phyloP scores from a whole-genome alignment of 1,140 invertebrate species.

The Copidosoma floridanum region DNA sequence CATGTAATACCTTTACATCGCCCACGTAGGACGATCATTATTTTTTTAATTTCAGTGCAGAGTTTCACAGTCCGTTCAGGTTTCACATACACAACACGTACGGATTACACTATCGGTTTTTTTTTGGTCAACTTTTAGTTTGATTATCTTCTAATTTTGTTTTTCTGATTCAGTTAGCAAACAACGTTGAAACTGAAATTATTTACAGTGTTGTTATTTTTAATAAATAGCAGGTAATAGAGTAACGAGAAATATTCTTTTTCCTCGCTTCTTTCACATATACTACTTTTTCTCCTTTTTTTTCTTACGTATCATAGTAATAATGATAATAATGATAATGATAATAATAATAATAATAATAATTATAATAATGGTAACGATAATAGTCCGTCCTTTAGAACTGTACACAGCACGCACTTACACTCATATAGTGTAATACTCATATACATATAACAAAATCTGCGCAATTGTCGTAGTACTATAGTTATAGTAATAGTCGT shows the following conservation, averaged over 20 bases:
- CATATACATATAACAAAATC: not conserved
- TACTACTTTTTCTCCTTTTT: not conserved
- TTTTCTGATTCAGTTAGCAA: constrained; percentile 11
- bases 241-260: constrained; percentile 12
- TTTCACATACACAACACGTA: too few relatives aligned
- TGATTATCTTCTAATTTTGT: not conserved
- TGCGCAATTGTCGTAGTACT: not conserved
- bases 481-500: too few relatives aligned
- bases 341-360: too few relatives aligned
- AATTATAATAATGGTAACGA: too few relatives aligned
- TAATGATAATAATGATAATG: too few relatives aligned
- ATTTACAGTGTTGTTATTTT: constrained; percentile 21
- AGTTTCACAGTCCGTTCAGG: too few relatives aligned
- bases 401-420: constrained; percentile 1
- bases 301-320: too few relatives aligned
- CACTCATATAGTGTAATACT: too few relatives aligned
- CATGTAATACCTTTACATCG: too few relatives aligned
- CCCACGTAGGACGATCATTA: too few relatives aligned
- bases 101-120: too few relatives aligned
- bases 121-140: not conserved
- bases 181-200: constrained; percentile 12
- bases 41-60: too few relatives aligned
- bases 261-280: not conserved
- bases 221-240: constrained; percentile 13
- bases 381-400: not conserved